Evolutionary conservation across 92 coral and sea anemone genomes (phyloP).

Genomic region (Phenganax marumi): DNA sequence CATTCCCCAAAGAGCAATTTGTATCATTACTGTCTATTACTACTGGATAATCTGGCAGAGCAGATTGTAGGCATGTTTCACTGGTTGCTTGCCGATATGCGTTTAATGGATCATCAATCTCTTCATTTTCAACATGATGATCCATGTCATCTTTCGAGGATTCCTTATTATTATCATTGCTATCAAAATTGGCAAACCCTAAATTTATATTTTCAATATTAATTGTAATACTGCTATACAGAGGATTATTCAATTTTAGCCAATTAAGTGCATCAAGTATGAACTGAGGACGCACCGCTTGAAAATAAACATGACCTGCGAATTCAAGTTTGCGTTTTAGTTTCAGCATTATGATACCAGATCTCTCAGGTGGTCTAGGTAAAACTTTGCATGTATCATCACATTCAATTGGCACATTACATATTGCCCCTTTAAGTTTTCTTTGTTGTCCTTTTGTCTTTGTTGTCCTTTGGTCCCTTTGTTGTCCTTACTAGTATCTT

Average conservation of each 20-base stretch:
- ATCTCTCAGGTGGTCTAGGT: constrained; percentile 60
- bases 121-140: constrained; percentile 11
- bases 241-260: constrained; percentile 15
- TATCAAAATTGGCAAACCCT: no score
- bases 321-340: constrained; percentile 47
- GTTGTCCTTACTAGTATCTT: constrained; percentile 53
- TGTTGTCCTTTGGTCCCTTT: constrained; percentile 60
- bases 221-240: background rate
- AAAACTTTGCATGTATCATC: constrained; percentile 52
- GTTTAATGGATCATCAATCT: constrained; percentile 60
- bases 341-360: constrained; percentile 50
- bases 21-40: no score
- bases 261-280: no score
- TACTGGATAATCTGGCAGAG: constrained; percentile 48
- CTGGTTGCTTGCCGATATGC: constrained; percentile 55
- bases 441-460: constrained; percentile 60
- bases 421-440: constrained; percentile 62
- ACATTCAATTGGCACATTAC: constrained; percentile 65
- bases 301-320: constrained; percentile 58
- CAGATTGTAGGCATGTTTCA: constrained; percentile 61
- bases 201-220: background rate
- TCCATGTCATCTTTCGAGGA: no score
- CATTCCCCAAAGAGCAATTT: constrained; percentile 48
- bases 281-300: no score
- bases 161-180: no score